Evolutionary conservation across 2,797 vertebrate genomes (phyloP).

Genomic region (Spinus pinus): DNA sequence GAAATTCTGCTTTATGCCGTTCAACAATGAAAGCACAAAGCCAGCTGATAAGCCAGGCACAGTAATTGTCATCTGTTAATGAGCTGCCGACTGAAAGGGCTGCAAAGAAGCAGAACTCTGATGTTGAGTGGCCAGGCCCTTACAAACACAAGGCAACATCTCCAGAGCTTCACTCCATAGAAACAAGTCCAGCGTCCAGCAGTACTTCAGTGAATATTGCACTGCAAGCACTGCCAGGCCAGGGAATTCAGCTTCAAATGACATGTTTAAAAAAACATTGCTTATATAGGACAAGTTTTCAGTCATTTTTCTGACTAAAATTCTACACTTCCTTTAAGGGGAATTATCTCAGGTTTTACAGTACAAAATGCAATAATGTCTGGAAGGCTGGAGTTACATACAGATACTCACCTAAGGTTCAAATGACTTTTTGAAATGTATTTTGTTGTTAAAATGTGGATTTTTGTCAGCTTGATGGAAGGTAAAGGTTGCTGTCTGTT

Average conservation of each 20-base stretch:
- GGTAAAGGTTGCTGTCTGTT: neutral
- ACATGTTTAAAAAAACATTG: neutral
- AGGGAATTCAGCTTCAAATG: neutral
- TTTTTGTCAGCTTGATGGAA: neutral
- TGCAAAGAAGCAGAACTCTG: neutral
- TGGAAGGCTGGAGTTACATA: neutral
- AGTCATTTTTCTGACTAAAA: neutral
- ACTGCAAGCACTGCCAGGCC: neutral
- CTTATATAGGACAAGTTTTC: neutral
- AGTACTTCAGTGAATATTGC: accelerated
- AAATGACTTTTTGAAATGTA: neutral
- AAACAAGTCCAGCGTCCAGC: neutral
- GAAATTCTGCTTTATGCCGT: conserved; percentile 79
- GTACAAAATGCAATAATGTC: neutral
- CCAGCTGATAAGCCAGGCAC: conserved; percentile 50
- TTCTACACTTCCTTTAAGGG: neutral
- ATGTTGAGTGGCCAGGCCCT: accelerated
- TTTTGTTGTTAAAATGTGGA: neutral
- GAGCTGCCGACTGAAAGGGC: neutral
- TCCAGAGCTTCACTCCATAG: neutral
- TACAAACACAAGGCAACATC: neutral
- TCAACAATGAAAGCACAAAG: conserved; percentile 58
- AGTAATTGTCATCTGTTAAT: conserved; percentile 56
- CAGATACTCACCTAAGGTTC: neutral
- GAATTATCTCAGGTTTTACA: neutral